These are phyloP conservation scores for Ambastaia sidthimunki DNA, from an alignment of 2,797 vertebrate species.

Conservation along the genomic window DNA sequence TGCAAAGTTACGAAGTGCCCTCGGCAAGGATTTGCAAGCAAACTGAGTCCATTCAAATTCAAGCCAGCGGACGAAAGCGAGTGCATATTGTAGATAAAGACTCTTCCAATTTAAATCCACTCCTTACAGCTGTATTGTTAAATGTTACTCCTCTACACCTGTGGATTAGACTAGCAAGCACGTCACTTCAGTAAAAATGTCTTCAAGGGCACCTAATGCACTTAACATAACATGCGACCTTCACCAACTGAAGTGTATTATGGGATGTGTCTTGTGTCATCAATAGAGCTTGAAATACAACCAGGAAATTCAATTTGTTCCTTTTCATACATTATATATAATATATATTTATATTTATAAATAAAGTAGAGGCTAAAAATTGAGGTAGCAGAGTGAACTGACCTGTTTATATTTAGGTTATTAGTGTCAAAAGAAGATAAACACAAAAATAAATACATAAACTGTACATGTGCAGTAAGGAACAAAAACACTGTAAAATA, in stretches of 20 bases:
- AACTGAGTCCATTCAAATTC: conserved; percentile 31
- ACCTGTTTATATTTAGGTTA: too few species aligned
- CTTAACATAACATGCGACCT: neutral
- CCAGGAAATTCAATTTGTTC: neutral
- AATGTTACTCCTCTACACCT: conserved; percentile 22
- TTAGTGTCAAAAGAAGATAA: too few species aligned
- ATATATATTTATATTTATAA: too few species aligned
- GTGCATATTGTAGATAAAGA: conserved; percentile 39
- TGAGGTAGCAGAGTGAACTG: too few species aligned
- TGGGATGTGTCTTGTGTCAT: neutral
- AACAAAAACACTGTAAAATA: neutral
- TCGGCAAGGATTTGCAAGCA: conserved; percentile 35
- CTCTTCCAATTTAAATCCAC: conserved; percentile 26
- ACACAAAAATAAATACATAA: too few species aligned
- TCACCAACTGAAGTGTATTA: neutral
- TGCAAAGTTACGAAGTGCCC: conserved; percentile 16
- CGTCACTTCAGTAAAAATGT: conserved; percentile 29
- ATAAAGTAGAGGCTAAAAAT: too few species aligned
- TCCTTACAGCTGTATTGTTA: conserved; percentile 12
- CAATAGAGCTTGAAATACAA: neutral
- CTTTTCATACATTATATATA: neutral
- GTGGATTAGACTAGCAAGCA: too few species aligned
- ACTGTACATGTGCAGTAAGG: neutral
- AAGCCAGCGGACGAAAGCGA: conserved; percentile 25
- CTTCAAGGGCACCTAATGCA: conserved; percentile 25